Conservation (phyloP, 2,797 vertebrate genomes). For the Triplophysa yarkandensis region DNA sequence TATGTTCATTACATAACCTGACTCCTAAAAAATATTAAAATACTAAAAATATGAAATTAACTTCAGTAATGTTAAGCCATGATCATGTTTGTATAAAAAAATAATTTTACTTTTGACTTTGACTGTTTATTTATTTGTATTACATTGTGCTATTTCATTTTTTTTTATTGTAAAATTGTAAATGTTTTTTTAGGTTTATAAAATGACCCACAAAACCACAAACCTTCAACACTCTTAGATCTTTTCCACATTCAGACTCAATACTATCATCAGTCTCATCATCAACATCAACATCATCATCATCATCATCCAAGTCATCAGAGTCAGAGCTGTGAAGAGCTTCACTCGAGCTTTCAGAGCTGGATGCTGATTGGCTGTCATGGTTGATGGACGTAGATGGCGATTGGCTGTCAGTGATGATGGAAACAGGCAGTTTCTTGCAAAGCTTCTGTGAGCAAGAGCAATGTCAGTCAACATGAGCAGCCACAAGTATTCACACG, state of each 20-base stretch:
- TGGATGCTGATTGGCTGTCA: constrained; percentile 87
- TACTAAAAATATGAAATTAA: too few species aligned
- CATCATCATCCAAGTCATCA: constrained; percentile 86
- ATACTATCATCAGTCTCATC: constrained; percentile 84
- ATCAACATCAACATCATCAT: constrained; percentile 75
- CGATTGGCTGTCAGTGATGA: constrained; percentile 88
- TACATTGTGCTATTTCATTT: too few species aligned
- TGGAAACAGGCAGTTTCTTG: constrained; percentile 82
- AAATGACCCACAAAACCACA: constrained; percentile 66
- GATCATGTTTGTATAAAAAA: too few species aligned
- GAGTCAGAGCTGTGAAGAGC: constrained; percentile 88
- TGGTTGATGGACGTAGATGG: constrained; percentile 88
- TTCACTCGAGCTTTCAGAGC: constrained; percentile 88
- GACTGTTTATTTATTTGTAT: too few species aligned
- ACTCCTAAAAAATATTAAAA: too few species aligned
- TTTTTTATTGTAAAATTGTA: too few species aligned
- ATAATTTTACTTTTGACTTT: too few species aligned
- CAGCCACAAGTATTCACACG: neutral
- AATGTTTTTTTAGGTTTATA: neutral
- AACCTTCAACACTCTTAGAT: constrained; percentile 79
- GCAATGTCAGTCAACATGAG: constrained; percentile 33
- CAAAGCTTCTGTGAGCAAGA: constrained; percentile 74
- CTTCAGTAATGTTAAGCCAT: too few species aligned
- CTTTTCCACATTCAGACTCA: constrained; percentile 84
- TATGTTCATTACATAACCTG: too few species aligned